phyloP scores from a whole-genome alignment of 2,113 vertebrate species.

The Oncorhynchus kisutch region DNA sequence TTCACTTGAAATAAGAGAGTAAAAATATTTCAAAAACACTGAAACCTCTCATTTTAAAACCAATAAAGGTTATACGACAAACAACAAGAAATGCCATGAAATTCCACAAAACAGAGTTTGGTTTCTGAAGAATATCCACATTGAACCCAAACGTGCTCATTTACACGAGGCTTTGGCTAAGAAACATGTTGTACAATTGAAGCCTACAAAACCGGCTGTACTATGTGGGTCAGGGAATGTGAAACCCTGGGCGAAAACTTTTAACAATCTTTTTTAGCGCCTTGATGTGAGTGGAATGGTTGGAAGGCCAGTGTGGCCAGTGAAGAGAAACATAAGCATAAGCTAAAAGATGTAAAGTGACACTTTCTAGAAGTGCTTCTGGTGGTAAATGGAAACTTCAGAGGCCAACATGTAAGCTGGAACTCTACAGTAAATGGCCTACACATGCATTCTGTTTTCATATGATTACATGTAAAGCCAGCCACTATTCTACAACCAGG shows the following conservation, averaged over 20 bases:
- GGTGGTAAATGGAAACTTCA: background rate
- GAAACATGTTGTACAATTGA: background rate
- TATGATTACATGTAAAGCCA: background rate
- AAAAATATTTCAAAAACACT: slow-evolving; percentile 32
- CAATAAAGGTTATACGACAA: background rate
- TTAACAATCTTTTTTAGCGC: slow-evolving; percentile 7
- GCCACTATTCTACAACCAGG: slow-evolving; percentile 12
- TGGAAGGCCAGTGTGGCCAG: background rate
- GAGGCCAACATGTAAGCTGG: slow-evolving; percentile 5
- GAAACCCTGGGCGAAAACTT: background rate
- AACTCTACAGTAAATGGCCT: background rate
- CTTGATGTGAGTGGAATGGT: background rate
- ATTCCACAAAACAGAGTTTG: slow-evolving; percentile 16
- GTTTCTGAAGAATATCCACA: background rate
- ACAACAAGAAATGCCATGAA: slow-evolving; percentile 11
- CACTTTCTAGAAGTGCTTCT: background rate
- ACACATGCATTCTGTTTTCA: slow-evolving; percentile 2
- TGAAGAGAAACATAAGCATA: background rate
- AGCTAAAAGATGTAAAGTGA: slow-evolving; percentile 7
- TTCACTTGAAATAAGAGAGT: slow-evolving; percentile 48
- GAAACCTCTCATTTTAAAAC: slow-evolving; percentile 10
- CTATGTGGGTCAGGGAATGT: background rate
- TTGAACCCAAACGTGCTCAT: slow-evolving; percentile 16
- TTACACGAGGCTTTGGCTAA: slow-evolving; percentile 7
- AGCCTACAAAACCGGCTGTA: too few species aligned